Base-by-base conservation (phyloP, 2,888 invertebrate genomes). In the Leptinotarsa tumamoca region DNA sequence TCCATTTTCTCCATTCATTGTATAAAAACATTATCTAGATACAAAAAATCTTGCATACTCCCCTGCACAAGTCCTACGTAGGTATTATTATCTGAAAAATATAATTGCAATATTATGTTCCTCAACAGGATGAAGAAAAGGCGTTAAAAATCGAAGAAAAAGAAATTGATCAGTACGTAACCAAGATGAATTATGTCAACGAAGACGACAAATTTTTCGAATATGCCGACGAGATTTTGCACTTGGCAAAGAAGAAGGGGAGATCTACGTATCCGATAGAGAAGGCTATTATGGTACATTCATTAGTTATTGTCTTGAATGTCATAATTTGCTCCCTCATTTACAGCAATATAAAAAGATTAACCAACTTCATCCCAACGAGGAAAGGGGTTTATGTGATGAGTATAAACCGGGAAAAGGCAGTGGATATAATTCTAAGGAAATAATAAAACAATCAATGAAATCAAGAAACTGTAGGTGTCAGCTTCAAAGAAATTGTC, bases 121-220 rank as follows among this genome's bases (percentile, higher is more conserved):
- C 15, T 23, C 23, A 23, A 56, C 69, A 86, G 84, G 84, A 79
- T 27, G 82, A 83, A 33, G 80, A 82, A n/a, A 80, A 79, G 27
- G 77, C 76, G 43, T 66, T 80, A n/a, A 75, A 76, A 52, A 51
- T 58, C n/a, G 73, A 67, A 72, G 74, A 82, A 77, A 80, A 82
- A 86, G 84, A 79, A 82, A 78, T 89, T 86, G 85, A 85, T 88
- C 86, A 90, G 0, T 89, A 88, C 0, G 82, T 87, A 67, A 72
- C 75, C 33, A 89, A 89, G 1, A 86, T 87, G 79, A 80, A 82
- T 75, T 87, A 89, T 80, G 83, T 89, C 68, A 87, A 90, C 1
- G 90, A 89, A 0, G 91, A 92, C 84, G 87, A 89, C 80, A 87
- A 88, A 83, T 89, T 91, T 85, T 88, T 92, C 71, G 84, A 87